Evolutionary conservation across 2,113 vertebrate genomes (phyloP).

Genomic region (Alligator sinensis): DNA sequence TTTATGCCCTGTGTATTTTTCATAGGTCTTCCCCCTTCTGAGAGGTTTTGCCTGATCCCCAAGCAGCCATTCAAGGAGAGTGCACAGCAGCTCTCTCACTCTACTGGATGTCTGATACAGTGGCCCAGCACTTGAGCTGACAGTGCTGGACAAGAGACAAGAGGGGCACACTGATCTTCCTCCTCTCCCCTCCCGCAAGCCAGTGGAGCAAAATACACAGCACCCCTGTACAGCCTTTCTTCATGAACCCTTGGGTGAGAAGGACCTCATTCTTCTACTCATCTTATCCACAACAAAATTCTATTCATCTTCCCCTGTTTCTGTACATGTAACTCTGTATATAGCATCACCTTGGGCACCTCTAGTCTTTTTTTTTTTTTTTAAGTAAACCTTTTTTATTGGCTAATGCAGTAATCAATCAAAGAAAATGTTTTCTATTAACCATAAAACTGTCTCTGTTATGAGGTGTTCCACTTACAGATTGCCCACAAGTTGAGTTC

Average conservation of each 20-base stretch:
- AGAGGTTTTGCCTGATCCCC: not conserved
- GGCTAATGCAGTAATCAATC: conserved; percentile 63
- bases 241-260: not conserved
- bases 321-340: not conserved
- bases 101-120: not conserved
- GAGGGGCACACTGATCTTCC: not conserved
- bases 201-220: not conserved
- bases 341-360: conserved; percentile 28
- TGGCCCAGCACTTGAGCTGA: not conserved
- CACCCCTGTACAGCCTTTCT: conserved; percentile 4
- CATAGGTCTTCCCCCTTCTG: not conserved
- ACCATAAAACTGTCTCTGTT: conserved; percentile 53
- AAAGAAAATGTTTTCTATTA: conserved; percentile 68
- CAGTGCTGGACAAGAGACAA: not conserved
- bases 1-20: not conserved
- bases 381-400: conserved; percentile 19
- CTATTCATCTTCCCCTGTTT: conserved; percentile 57
- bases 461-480: conserved; percentile 50
- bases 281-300: conserved; percentile 15
- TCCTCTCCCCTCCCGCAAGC: not conserved
- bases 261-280: not conserved
- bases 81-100: not conserved
- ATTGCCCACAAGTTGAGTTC: not conserved
- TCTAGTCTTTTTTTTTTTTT: conserved; percentile 51
- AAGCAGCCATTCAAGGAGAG: not conserved